Base-by-base conservation (phyloP, 2,888 invertebrate species). In the Balanococcus diminutus region DNA sequence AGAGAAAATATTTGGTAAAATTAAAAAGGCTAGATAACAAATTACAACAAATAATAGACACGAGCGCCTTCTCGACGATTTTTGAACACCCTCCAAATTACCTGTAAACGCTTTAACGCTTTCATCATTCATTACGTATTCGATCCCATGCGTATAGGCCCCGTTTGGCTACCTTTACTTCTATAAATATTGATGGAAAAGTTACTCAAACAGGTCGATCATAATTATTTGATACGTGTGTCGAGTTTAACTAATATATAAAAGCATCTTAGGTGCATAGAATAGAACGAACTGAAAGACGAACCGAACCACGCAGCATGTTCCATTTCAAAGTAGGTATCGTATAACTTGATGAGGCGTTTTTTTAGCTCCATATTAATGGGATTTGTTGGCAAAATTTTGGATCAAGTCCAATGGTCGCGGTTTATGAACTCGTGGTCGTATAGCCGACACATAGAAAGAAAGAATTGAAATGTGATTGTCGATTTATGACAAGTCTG, bases 41-140 rank as follows among this genome's bases (percentile, higher is more conserved):
- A 72, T 72, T 72, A 72, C 72, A 31, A 72, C 72, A 32, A 72
- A 72, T 32, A 32, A 32, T 72, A 72, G 32, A 72, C 28, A 72
- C 32, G 72, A 72, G 72, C 72, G 28, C 72, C 72, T 32, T 16
- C n/a, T 16, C 11, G 32, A 72, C n/a, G 31, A 32, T 72, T 72
- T 72, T 72, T 72, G 72, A 72, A 72, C 72, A 72, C 72, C 72
- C 72, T 72, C 72, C 72, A 72, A 72, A 72, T 72, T 32, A 72
- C 72, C 72, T 72, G 31, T 72, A 72, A 72, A 72, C 72, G 32
- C 28, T 72, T 72, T 32, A 32, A 31, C 72, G 72, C 28, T 32
- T 72, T 72, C n/a, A 72, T 72, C 72, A 72, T 72, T 72, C 72
- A 72, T 72, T 72, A 72, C n/a, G 72, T 72, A 72, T 72, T 72